These are phyloP conservation scores for Hetaerina titia DNA, from an alignment of 2,888 invertebrate species.

Conservation along the genomic window DNA sequence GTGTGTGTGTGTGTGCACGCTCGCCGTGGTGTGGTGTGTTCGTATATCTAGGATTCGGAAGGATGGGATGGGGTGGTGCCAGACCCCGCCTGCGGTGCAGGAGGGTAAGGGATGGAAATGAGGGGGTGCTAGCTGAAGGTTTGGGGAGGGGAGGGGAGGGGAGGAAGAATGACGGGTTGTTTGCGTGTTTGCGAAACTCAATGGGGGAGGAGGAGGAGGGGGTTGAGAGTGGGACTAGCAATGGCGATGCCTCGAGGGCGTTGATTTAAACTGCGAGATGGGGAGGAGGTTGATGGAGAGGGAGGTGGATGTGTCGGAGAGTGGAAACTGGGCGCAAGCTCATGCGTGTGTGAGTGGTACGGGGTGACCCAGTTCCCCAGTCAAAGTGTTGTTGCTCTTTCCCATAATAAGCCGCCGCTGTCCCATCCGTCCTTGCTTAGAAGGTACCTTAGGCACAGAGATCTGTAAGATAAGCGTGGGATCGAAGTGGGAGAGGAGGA, in stretches of 20 bases:
- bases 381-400: slow-evolving; percentile 34
- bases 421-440: not conserved
- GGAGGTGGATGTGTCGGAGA: not conserved
- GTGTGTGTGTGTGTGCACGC: too few relatives aligned
- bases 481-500: not conserved
- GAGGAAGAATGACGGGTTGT: not conserved
- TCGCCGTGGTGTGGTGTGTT: too few relatives aligned
- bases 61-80: too few relatives aligned
- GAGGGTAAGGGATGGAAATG: not conserved
- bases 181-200: not conserved
- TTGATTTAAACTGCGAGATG: not conserved
- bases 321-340: not conserved
- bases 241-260: not conserved
- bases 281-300: not conserved
- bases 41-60: too few relatives aligned
- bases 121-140: not conserved
- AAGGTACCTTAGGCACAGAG: not conserved
- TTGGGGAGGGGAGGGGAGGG: not conserved
- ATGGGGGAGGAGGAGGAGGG: not conserved
- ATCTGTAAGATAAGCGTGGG: not conserved
- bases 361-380: slow-evolving; percentile 18
- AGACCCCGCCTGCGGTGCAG: not conserved
- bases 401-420: slow-evolving; percentile 12
- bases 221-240: not conserved
- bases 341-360: not conserved